Conservation (phyloP, 2,797 vertebrate genomes). For the Eutrigla gurnardus region DNA sequence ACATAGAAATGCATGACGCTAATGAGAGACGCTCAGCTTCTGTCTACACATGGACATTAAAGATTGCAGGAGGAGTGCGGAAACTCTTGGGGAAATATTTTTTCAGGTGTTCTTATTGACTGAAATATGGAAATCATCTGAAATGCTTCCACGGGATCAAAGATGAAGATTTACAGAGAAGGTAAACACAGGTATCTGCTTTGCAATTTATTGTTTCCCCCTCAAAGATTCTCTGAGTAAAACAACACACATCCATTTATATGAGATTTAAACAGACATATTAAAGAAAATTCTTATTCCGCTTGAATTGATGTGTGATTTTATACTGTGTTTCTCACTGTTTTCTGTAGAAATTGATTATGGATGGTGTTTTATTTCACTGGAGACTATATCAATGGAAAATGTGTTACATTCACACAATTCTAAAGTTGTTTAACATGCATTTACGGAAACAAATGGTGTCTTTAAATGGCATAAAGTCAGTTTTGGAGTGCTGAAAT, state of each 20-base stretch:
- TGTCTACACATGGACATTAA: constrained; percentile 17
- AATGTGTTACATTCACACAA: constrained; percentile 19
- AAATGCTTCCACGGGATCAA: constrained; percentile 21
- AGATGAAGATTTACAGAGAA: constrained; percentile 37
- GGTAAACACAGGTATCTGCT: constrained; percentile 28
- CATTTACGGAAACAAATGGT: constrained; percentile 12
- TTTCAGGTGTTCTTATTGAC: constrained; percentile 41
- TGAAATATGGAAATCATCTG: constrained; percentile 17
- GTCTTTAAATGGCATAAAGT: constrained; percentile 28
- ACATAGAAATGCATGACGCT: constrained; percentile 61
- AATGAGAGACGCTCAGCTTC: constrained; percentile 27
- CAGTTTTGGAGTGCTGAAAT: constrained; percentile 26
- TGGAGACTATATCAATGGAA: constrained; percentile 16
- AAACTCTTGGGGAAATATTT: constrained; percentile 46
- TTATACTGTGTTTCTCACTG: constrained; percentile 39
- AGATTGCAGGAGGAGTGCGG: constrained; percentile 32
- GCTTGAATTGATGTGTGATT: constrained; percentile 36
- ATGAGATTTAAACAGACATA: constrained; percentile 21
- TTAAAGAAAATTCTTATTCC: constrained; percentile 19
- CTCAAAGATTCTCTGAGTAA: constrained; percentile 24
- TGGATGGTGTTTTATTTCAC: constrained; percentile 9
- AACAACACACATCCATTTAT: constrained; percentile 27
- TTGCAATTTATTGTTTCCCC: constrained; percentile 20
- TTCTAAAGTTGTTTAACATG: constrained; percentile 15
- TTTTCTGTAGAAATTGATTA: constrained; percentile 18